A percentile compares a stretch with the other conserved stretches of the same genome.
phyloP scores from a whole-genome alignment of 2,888 invertebrate species.

The Zaprionus bogoriensis region DNA sequence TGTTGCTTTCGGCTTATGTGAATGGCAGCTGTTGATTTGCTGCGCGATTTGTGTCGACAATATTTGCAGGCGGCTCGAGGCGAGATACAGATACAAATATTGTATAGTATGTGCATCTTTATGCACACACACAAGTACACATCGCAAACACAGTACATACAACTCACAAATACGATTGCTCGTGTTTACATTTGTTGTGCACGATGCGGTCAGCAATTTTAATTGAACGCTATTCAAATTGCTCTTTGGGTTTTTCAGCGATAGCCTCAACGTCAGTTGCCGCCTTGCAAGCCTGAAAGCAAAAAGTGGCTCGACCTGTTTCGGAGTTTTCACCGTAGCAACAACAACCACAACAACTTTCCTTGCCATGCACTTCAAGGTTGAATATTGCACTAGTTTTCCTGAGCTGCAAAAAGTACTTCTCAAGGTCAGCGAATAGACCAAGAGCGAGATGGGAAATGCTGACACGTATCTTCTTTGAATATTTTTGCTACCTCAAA shows the following conservation, averaged over 20 bases:
- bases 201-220: slow-evolving; percentile 27
- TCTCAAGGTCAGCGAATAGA: slow-evolving; percentile 35
- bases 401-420: slow-evolving; percentile 11
- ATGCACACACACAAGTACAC: slow-evolving; percentile 3
- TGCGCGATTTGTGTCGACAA: slow-evolving; percentile 8
- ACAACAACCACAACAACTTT: slow-evolving; percentile 40
- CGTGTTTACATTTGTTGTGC: slow-evolving; percentile 1
- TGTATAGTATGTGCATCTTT: neutral
- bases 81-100: slow-evolving; percentile 19
- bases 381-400: slow-evolving; percentile 35
- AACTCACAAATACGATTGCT: too few relatives aligned
- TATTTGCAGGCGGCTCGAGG: slow-evolving; percentile 3
- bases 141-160: too few relatives aligned
- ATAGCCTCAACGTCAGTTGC: slow-evolving; percentile 30
- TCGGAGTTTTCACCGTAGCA: slow-evolving; percentile 41
- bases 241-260: slow-evolving; percentile 35
- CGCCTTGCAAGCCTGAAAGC: slow-evolving; percentile 21
- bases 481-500: too few relatives aligned
- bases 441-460: neutral
- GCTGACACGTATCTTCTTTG: neutral
- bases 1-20: slow-evolving; percentile 12
- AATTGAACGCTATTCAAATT: slow-evolving; percentile 47
- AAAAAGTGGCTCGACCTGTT: slow-evolving; percentile 57
- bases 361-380: slow-evolving; percentile 53
- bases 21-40: slow-evolving; percentile 14